Percentiles rank a stretch among this genome's conserved stretches.
These are phyloP conservation scores for Protobothrops mucrosquamatus DNA, from an alignment of 2,113 vertebrate genomes.

Conservation along the genomic window DNA sequence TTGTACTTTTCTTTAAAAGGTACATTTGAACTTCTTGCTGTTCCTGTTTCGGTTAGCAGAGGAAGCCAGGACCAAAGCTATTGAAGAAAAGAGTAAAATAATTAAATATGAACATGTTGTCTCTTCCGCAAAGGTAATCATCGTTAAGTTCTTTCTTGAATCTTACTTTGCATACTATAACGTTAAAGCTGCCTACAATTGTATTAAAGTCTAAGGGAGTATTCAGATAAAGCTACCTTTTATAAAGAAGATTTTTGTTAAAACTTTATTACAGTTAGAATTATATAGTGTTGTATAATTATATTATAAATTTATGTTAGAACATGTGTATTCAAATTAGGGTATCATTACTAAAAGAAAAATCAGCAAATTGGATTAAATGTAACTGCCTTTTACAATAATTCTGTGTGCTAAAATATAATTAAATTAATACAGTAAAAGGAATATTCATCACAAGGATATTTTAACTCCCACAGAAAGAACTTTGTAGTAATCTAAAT, in stretches of 20 bases:
- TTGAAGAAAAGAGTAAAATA: conserved; percentile 62
- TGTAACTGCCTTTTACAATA: background rate
- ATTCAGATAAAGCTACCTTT: background rate
- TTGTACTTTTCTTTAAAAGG: conserved; percentile 50
- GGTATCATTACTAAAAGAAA: background rate
- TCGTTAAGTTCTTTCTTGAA: background rate
- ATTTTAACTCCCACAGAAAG: background rate
- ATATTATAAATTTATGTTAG: background rate
- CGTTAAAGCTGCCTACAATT: background rate
- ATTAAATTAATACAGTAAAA: background rate
- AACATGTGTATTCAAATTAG: background rate
- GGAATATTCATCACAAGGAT: background rate
- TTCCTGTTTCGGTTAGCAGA: conserved; percentile 75
- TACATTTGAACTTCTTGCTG: conserved; percentile 74
- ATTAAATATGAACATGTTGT: conserved; percentile 70
- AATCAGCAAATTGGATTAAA: background rate
- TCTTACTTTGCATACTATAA: background rate
- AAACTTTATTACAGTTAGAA: background rate
- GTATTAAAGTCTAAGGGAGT: background rate
- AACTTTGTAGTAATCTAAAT: background rate
- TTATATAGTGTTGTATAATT: background rate
- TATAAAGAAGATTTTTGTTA: background rate
- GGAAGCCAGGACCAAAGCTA: conserved; percentile 73
- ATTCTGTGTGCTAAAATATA: background rate
- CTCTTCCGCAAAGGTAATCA: conserved; percentile 75